Base-by-base conservation (phyloP, 2,797 vertebrate genomes). In the Leontopithecus rosalia region DNA sequence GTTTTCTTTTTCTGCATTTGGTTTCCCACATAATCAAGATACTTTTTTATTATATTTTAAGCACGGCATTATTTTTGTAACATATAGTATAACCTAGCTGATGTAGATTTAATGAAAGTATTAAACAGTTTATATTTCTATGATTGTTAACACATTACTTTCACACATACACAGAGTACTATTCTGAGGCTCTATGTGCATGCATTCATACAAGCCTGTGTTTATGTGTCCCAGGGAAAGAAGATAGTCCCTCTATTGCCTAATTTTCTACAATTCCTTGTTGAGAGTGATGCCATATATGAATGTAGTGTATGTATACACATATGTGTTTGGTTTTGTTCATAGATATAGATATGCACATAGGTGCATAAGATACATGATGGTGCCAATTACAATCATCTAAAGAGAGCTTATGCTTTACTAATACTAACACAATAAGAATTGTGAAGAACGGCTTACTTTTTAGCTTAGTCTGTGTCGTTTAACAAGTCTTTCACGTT, bases 11-110 rank as follows among this genome's bases (percentile, higher is more conserved):
- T 92, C 96, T 67, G 89, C 36, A 95, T 82, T 77, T 97, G 91
- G 6, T 91, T 98, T 98, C 97, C 92, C 94, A 75, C 48, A 89
- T 87, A 96, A 97, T 82, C 85, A 95, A 67, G 97, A 97, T 75
- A 96, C 67, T 97, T 94, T 97, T 28, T 93, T 91, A 83, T 93
- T 97, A 93, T 96, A 76, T 94, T 97, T 97, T 95, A n/a, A 97
- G 75, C 87, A 50, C 96, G 61, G 76, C 81, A 91, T 97, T 98
- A 97, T 97, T 98, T 96, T 98, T 97, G 76, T 91, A 97, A 96
- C 90, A 97, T 91, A 73, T 82, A 96, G 12, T 98, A 91, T 97
- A 96, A 89, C 91, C 10, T 55, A 61, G 36, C 61, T 96, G 76
- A 58, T 88, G 58, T 97, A 85, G 87, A 97, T 50, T 97, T 96